Conservation (phyloP, 2,113 vertebrate species). For the Atherinomorus stipes region DNA sequence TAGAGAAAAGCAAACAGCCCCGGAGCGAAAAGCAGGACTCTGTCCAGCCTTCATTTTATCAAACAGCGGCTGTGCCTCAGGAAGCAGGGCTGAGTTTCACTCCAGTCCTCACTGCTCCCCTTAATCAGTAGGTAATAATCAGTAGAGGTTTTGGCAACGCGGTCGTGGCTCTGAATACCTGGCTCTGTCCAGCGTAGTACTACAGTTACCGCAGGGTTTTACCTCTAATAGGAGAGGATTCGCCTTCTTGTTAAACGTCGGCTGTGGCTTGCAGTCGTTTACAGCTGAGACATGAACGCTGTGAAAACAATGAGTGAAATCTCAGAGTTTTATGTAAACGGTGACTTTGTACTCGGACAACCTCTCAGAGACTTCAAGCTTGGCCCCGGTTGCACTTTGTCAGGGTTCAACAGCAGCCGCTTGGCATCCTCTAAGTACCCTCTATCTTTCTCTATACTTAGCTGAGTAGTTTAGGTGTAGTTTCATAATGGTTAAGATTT, state of each 20-base stretch:
- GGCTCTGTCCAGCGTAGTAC: background rate
- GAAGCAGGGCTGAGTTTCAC: conserved; percentile 5
- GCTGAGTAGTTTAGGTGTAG: background rate
- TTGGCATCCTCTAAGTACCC: background rate
- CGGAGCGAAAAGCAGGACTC: conserved; percentile 18
- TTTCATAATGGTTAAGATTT: background rate
- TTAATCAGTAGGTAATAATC: conserved; percentile 5
- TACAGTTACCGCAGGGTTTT: background rate
- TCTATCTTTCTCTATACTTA: background rate
- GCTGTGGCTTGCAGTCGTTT: background rate
- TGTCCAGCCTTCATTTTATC: conserved; percentile 26
- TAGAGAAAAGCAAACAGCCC: conserved; percentile 33
- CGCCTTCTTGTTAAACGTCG: background rate
- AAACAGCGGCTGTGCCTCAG: conserved; percentile 7
- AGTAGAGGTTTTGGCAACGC: background rate
- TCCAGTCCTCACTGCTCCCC: conserved; percentile 5
- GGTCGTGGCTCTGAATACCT: conserved; percentile 9
- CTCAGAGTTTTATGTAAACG: too few species aligned
- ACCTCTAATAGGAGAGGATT: conserved; percentile 2
- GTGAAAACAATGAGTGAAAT: background rate
- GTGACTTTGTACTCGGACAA: background rate
- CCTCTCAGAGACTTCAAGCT: background rate
- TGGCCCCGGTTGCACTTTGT: background rate
- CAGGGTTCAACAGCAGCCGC: background rate
- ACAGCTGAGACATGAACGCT: background rate